These are phyloP conservation scores for Galemys pyrenaicus DNA, from an alignment of 2,113 vertebrate genomes.

Conservation along the genomic window DNA sequence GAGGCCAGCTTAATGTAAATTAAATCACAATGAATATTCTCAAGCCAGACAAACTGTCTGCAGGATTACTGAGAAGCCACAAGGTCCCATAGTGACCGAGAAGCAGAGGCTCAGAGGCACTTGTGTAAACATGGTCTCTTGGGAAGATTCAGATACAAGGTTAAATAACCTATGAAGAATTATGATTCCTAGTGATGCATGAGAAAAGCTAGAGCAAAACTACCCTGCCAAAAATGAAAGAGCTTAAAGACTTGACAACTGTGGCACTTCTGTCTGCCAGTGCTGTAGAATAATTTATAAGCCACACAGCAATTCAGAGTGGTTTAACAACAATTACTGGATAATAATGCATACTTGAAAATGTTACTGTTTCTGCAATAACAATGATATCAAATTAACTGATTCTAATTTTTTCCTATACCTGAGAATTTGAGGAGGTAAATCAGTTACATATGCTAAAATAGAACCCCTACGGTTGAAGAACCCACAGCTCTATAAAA, in stretches of 20 bases:
- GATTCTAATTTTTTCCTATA: slow-evolving; percentile 38
- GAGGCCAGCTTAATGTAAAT: slow-evolving; percentile 60
- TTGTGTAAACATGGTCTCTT: slow-evolving; percentile 43
- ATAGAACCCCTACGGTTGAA: neutral
- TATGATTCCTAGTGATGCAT: slow-evolving; percentile 70
- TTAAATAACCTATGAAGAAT: slow-evolving; percentile 78
- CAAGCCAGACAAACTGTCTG: slow-evolving; percentile 65
- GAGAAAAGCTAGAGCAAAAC: slow-evolving; percentile 62
- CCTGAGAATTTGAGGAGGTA: neutral
- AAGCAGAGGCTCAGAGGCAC: slow-evolving; percentile 17
- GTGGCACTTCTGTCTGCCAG: slow-evolving; percentile 70
- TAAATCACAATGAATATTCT: slow-evolving; percentile 53
- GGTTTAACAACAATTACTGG: slow-evolving; percentile 77
- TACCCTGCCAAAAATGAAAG: slow-evolving; percentile 73
- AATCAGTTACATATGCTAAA: neutral
- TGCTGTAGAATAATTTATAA: slow-evolving; percentile 70
- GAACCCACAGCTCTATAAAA: neutral
- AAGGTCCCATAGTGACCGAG: neutral
- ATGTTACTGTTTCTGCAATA: slow-evolving; percentile 63
- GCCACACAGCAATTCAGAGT: slow-evolving; percentile 67
- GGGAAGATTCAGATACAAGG: slow-evolving; percentile 66
- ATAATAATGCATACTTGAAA: slow-evolving; percentile 79
- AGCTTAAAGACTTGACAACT: slow-evolving; percentile 72
- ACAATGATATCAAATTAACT: slow-evolving; percentile 77
- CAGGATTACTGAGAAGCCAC: neutral